Base-by-base conservation (phyloP, 2,888 invertebrate species). In the Pterobdella sp. region DNA sequence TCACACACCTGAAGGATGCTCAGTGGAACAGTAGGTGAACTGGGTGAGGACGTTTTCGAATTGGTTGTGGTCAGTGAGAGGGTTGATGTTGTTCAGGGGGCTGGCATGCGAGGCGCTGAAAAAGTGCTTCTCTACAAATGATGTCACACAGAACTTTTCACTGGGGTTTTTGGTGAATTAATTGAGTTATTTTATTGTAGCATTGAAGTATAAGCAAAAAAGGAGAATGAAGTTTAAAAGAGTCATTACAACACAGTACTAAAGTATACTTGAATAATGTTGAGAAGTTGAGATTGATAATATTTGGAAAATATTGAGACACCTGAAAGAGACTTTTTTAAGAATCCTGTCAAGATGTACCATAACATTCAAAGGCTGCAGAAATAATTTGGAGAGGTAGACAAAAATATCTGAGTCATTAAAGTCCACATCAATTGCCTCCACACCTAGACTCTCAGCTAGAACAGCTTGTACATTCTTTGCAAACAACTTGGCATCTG, bases 381-480 rank as follows among this genome's bases (percentile, higher is more conserved):
- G 18, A 26, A 22, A 56, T 3, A 56, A 22, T n/a, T 56, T 56
- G 14, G 60, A 56, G n/a, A n/a, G 14, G 60, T 56, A 56, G 7
- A 56, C 26, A n/a, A 56, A 56, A n/a, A 56, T 56, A 56, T 56
- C 60, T 4, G 60, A 7, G 60, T 56, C 60, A n/a, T 4, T 56
- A 26, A 26, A 56, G 60, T 56, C 60, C 60, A 56, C 26, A 26
- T 56, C 60, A 26, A 56, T 26, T 22, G 14, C 4, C 4, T 26
- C 60, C 4, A 56, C n/a, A 26, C n/a, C 10, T 3, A 56, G 4
- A 3, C 26, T 22, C 18, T 56, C 89, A 52, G 94, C 93, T 94
- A 95, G 94, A 60, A 91, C 88, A 79, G 89, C 88, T 75, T 93
- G 87, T 2, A 95, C 94, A 83, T 94, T 94, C 80, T 89, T 88